These are phyloP conservation scores for Gymnorhina tibicen DNA, from an alignment of 2,113 vertebrate genomes.

Conservation along the genomic window DNA sequence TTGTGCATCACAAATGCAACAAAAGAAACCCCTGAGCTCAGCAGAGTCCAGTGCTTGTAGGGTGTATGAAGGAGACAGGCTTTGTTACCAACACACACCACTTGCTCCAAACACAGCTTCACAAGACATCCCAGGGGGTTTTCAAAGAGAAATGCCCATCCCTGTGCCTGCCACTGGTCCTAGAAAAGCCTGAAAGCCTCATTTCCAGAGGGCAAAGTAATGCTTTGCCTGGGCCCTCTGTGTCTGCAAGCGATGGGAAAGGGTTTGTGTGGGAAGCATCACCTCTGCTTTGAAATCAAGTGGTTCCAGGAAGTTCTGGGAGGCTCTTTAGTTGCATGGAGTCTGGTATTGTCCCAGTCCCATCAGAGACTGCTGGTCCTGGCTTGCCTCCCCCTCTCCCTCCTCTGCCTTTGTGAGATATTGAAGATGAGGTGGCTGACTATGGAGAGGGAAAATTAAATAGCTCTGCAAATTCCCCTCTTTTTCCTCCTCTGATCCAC, in stretches of 20 bases:
- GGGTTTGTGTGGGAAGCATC: neutral
- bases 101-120: neutral
- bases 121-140: neutral
- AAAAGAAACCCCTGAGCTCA: neutral
- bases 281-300: neutral
- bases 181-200: neutral
- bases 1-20: neutral
- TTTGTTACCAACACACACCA: fast-evolving
- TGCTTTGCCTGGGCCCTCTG: neutral
- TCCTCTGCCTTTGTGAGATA: fast-evolving
- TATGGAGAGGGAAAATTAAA: neutral
- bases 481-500: neutral
- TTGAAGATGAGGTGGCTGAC: neutral
- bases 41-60: neutral
- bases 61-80: neutral
- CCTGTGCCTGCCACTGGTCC: neutral
- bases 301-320: neutral
- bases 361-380: neutral
- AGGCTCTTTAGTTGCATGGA: neutral
- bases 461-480: neutral
- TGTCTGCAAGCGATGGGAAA: neutral
- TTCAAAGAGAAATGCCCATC: neutral
- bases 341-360: neutral
- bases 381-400: neutral
- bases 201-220: neutral